Percentiles rank a stretch among this genome's conserved stretches.
These are phyloP conservation scores for Menidia menidia DNA, from an alignment of 2,797 vertebrate genomes.

Conservation along the genomic window DNA sequence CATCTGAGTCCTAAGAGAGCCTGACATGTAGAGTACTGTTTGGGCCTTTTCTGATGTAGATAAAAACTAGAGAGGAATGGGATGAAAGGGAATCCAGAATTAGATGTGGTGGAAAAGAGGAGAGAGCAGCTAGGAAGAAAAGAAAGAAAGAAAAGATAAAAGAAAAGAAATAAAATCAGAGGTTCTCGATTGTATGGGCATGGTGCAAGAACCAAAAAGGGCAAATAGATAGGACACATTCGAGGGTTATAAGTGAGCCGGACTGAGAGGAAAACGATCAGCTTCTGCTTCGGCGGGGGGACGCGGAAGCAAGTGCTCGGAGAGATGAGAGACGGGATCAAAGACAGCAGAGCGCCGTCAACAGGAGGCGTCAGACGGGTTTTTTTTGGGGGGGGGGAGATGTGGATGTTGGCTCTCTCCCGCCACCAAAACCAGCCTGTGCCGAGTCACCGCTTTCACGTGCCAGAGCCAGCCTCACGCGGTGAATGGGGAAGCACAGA, in stretches of 20 bases:
- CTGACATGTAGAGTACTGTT: conserved; percentile 14
- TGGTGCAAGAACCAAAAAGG: neutral
- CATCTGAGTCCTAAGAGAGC: conserved; percentile 34
- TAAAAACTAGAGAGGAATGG: conserved; percentile 16
- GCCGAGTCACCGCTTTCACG: conserved; percentile 58
- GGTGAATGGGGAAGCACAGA: too few species aligned
- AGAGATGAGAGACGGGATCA: neutral
- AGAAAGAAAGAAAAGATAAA: conserved; percentile 11
- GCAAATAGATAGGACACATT: conserved; percentile 6
- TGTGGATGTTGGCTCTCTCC: conserved; percentile 46
- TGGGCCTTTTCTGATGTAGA: neutral
- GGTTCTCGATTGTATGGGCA: neutral
- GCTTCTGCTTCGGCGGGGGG: too few species aligned
- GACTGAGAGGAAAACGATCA: neutral
- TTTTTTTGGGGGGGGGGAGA: conserved; percentile 26
- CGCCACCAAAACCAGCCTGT: conserved; percentile 65
- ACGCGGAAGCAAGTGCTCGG: neutral
- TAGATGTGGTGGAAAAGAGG: conserved; percentile 15
- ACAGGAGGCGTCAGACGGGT: neutral
- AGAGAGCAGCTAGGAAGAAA: neutral
- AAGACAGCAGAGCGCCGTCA: conserved; percentile 2
- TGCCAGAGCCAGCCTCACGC: conserved; percentile 18
- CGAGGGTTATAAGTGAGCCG: neutral
- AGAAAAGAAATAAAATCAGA: neutral
- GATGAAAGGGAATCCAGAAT: conserved; percentile 50